Conservation (phyloP, 1,140 invertebrate genomes). For the Tyrophagus putrescentiae region DNA sequence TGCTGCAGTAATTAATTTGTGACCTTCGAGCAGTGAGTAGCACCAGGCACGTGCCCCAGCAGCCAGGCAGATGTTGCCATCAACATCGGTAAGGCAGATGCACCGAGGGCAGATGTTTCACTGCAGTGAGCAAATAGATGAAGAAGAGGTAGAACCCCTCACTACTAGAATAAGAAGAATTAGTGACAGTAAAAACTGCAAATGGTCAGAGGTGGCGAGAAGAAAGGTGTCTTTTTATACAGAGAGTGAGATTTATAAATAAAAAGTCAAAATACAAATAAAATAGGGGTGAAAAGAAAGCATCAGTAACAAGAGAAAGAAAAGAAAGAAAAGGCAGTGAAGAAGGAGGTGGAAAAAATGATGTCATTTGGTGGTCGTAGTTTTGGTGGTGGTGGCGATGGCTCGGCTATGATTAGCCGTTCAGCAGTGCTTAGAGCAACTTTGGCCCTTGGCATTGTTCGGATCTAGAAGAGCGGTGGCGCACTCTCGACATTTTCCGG, state of each 20-base stretch:
- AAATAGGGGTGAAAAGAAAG: not conserved
- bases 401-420: too few relatives aligned
- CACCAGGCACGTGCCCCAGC: not conserved
- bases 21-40: not conserved
- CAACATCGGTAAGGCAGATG: not conserved
- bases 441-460: not conserved
- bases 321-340: not conserved
- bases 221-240: too few relatives aligned
- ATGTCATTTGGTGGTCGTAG: too few relatives aligned
- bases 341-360: not conserved
- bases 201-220: too few relatives aligned
- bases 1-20: not conserved
- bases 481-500: constrained; percentile 83
- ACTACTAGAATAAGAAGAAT: too few relatives aligned
- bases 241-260: too few relatives aligned
- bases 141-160: too few relatives aligned
- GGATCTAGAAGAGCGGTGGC: constrained; percentile 21
- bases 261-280: too few relatives aligned
- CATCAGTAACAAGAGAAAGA: not conserved
- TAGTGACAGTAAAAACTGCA: too few relatives aligned
- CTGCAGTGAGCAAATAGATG: too few relatives aligned
- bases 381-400: too few relatives aligned
- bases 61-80: not conserved
- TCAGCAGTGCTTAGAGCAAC: not conserved
- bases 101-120: too few relatives aligned